Percentiles rank a stretch among this genome's conserved stretches.
phyloP scores from a whole-genome alignment of 2,888 invertebrate genomes.

The Branchipolynoe longqiensis region DNA sequence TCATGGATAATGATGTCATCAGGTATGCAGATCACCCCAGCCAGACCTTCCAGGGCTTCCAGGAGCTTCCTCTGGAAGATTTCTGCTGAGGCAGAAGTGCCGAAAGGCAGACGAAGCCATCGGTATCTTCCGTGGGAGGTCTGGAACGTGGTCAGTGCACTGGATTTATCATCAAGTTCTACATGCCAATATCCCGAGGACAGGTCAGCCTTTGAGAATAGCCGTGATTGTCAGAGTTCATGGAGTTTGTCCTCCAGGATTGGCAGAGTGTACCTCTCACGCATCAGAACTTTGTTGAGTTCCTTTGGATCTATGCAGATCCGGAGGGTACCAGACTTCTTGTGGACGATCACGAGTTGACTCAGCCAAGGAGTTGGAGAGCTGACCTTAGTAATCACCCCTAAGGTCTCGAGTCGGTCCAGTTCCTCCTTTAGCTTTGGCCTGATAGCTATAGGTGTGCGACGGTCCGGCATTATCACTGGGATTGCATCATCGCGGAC shows the following conservation, averaged over 20 bases:
- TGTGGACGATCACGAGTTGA: not conserved
- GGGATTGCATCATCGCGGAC: not conserved
- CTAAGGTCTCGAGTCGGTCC: not conserved
- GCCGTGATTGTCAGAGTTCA: conserved; percentile 59
- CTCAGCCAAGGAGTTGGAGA: not conserved
- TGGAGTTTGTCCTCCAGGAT: conserved; percentile 65
- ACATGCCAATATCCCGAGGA: conserved; percentile 63
- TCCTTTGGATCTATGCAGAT: conserved; percentile 66
- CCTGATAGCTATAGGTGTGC: not conserved
- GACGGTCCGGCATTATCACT: not conserved
- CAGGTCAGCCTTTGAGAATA: conserved; percentile 64
- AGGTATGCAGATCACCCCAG: conserved; percentile 64
- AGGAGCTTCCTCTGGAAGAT: too few species aligned
- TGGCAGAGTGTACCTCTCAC: conserved; percentile 63
- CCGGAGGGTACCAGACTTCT: conserved; percentile 6
- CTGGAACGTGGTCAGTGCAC: conserved; percentile 61
- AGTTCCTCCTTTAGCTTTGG: not conserved
- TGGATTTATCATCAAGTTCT: conserved; percentile 62
- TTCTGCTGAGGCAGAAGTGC: too few species aligned
- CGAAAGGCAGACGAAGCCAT: conserved; percentile 64
- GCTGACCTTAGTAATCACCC: not conserved
- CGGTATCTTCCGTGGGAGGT: conserved; percentile 62
- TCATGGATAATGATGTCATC: conserved; percentile 67
- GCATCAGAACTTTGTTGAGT: conserved; percentile 63
- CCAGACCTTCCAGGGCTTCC: too few species aligned